Base-by-base conservation (phyloP, 2,888 invertebrate species). In the Diploptera punctata region DNA sequence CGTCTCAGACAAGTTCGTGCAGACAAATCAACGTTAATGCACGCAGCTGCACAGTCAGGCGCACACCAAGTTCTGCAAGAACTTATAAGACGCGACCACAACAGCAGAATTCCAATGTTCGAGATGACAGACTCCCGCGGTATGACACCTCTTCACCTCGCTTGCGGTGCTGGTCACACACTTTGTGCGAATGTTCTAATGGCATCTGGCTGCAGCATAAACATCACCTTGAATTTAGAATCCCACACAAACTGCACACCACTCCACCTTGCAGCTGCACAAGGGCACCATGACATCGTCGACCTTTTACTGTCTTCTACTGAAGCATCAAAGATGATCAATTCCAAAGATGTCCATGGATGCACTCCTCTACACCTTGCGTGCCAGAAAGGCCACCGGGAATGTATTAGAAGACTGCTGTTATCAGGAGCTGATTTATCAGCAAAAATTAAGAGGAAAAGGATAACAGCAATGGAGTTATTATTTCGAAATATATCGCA, bases 311-410 rank as follows among this genome's bases (percentile, higher is more conserved):
- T 68, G 16, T 9, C 47, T 18, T 21, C n/a, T 4, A 4, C 9
- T 1, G 26, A 24, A 10, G 16, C 4, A 1, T 21, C 24, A 5
- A 57, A n/a, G 2, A 9, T 68, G 4, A 54, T 78, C 31, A 73
- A 75, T 33, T 70, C 73, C 16, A 74, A 70, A 26, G 77, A 79
- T 68, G 67, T 29, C 7, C 70, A 74, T 5, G 76, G 76, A 0
- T 77, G 77, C 65, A 83, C 83, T 31, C 83, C 85, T 1, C 77
- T 86, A 13, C 85, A 86, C 78, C 78, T 82, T 3, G 85, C 86
- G 2, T 86, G 87, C 57, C 84, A 86, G 71, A 84, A 87, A 75
- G 88, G 89, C 0, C 88, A 88, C 75, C 85, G 87, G 77, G 87
- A 89, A 73, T 86, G 88, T 65, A 86, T 89, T 29, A 79, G 80